phyloP scores from a whole-genome alignment of 2,888 invertebrate species.

The Drosophila picticornis region DNA sequence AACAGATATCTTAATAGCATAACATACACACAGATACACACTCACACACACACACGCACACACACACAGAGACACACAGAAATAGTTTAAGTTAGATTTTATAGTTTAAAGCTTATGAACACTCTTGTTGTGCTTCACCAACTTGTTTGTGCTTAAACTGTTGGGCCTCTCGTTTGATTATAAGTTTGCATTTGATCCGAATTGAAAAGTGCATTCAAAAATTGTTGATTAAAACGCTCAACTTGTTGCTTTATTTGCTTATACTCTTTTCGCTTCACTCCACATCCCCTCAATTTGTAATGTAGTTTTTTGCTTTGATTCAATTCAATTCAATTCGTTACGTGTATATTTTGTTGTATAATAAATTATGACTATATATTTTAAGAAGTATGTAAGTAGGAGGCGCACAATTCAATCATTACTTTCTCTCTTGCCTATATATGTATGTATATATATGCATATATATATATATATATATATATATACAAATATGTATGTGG shows the following conservation, averaged over 20 bases:
- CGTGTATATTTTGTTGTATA: slow-evolving; percentile 64
- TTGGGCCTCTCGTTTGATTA: slow-evolving; percentile 34
- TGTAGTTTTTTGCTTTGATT: slow-evolving; percentile 20
- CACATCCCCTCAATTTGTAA: slow-evolving; percentile 2
- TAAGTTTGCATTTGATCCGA: slow-evolving; percentile 31
- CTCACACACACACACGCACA: slow-evolving; percentile 9
- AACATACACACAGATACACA: slow-evolving; percentile 6
- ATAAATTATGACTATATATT: slow-evolving; percentile 68
- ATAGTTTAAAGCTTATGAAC: slow-evolving; percentile 56
- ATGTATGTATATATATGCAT: neutral
- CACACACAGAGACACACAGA: neutral
- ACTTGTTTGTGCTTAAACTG: slow-evolving; percentile 7
- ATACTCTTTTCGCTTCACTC: slow-evolving; percentile 11
- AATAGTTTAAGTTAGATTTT: slow-evolving; percentile 20
- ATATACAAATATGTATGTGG: slow-evolving; percentile 16
- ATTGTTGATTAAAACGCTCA: slow-evolving; percentile 51
- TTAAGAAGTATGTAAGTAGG: slow-evolving; percentile 65
- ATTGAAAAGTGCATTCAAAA: slow-evolving; percentile 38
- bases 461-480: slow-evolving; percentile 3
- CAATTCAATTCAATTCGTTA: slow-evolving; percentile 41
- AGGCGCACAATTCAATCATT: slow-evolving; percentile 54
- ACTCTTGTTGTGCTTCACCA: slow-evolving; percentile 47
- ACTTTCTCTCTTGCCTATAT: slow-evolving; percentile 22
- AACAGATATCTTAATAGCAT: slow-evolving; percentile 25
- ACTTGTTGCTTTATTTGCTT: slow-evolving; percentile 58